A percentile compares a stretch with the other conserved stretches of the same genome.
phyloP scores from a whole-genome alignment of 2,113 vertebrate genomes.

The Tretioscincus oriximinensis region DNA sequence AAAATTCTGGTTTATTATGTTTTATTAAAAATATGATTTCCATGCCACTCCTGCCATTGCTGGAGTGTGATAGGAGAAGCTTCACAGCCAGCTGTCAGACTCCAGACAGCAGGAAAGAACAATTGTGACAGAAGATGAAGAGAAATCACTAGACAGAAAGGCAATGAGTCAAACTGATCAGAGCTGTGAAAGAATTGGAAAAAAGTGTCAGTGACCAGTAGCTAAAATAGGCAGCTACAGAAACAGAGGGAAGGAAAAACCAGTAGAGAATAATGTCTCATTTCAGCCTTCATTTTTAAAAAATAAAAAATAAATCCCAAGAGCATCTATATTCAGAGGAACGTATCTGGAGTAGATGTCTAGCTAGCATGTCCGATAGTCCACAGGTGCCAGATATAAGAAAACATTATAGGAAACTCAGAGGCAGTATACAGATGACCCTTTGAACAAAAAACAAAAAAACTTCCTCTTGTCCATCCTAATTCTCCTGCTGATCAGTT shows the following conservation, averaged over 20 bases:
- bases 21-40: slow-evolving; percentile 52
- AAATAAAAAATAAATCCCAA: too few relatives aligned
- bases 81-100: background rate
- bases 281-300: background rate
- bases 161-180: background rate
- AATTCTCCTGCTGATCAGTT: too few relatives aligned
- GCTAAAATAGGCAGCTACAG: background rate
- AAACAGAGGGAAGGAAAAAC: background rate
- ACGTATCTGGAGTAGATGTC: background rate
- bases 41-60: slow-evolving; percentile 17
- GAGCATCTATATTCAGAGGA: too few relatives aligned
- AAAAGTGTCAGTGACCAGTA: background rate
- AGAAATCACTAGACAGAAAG: background rate
- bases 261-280: background rate
- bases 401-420: too few relatives aligned
- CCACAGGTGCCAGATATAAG: too few relatives aligned
- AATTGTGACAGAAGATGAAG: background rate
- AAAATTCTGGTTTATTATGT: slow-evolving; percentile 63
- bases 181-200: background rate
- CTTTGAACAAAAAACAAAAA: too few relatives aligned
- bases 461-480: too few relatives aligned
- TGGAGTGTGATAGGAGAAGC: background rate
- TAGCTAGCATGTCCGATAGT: background rate
- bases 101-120: background rate
- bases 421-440: too few relatives aligned